These are phyloP conservation scores for Palaemon carinicauda DNA, from an alignment of 1,140 invertebrate genomes.

Conservation along the genomic window DNA sequence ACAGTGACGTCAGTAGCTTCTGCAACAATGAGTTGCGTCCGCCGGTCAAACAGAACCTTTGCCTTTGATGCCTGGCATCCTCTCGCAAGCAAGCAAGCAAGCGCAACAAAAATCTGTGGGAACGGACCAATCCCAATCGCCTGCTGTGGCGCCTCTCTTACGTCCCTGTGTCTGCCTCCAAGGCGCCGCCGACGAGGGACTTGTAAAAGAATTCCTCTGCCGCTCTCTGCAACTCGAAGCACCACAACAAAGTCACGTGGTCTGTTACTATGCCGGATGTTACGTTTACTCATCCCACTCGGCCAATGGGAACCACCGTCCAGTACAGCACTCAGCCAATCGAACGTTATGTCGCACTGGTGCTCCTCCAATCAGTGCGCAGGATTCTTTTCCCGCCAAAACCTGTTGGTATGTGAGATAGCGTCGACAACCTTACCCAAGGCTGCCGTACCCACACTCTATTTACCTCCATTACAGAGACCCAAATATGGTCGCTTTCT, in stretches of 20 bases:
- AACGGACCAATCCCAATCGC: neutral
- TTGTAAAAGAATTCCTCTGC: too few species aligned
- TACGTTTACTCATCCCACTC: constrained; percentile 28
- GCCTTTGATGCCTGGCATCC: too few species aligned
- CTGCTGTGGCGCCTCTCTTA: neutral
- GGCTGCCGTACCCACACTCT: constrained; percentile 39
- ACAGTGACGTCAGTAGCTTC: neutral
- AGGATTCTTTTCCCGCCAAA: constrained; percentile 44
- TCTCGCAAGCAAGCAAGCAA: too few species aligned
- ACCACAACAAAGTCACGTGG: constrained; percentile 40
- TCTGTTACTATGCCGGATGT: constrained; percentile 54
- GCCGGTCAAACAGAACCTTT: too few species aligned
- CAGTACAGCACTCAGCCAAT: neutral
- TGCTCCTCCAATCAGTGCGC: constrained; percentile 22
- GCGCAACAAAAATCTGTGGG: too few species aligned
- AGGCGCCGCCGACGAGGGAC: neutral
- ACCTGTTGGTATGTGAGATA: constrained; percentile 45
- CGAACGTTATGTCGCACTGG: neutral
- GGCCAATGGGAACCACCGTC: neutral
- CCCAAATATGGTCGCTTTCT: neutral
- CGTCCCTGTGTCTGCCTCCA: neutral
- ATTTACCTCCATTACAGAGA: constrained; percentile 21
- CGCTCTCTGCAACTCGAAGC: constrained; percentile 23
- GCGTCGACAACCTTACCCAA: constrained; percentile 51
- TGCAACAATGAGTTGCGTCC: constrained; percentile 2